Evolutionary conservation across 2,113 vertebrate genomes (phyloP).

Genomic region (Cryptotis parvus): DNA sequence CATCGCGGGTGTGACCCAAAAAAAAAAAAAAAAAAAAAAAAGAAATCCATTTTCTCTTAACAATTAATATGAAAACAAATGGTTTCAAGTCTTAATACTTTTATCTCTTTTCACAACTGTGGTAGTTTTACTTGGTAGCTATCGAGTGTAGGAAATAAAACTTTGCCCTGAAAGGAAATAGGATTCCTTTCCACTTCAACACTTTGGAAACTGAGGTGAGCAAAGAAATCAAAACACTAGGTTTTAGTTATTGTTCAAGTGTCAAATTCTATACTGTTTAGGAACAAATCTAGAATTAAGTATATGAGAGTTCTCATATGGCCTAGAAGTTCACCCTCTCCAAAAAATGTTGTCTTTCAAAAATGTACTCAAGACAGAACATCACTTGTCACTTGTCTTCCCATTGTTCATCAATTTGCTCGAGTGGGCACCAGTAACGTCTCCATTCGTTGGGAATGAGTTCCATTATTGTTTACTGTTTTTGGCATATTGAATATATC

Average conservation of each 20-base stretch:
- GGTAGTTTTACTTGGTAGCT: conserved; percentile 40
- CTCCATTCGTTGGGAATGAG: too few relatives aligned
- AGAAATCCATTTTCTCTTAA: not conserved
- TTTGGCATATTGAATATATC: too few relatives aligned
- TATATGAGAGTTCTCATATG: not conserved
- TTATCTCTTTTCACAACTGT: conserved; percentile 21
- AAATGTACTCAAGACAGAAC: not conserved
- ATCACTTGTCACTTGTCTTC: too few relatives aligned
- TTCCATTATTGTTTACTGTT: too few relatives aligned
- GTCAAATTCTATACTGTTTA: conserved; percentile 17
- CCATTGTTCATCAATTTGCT: too few relatives aligned
- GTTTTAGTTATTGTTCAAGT: conserved; percentile 55
- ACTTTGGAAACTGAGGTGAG: conserved; percentile 43
- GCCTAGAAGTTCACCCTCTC: not conserved
- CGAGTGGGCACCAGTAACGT: too few relatives aligned
- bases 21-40: too few relatives aligned
- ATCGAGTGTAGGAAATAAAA: conserved; percentile 27
- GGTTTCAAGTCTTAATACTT: not conserved
- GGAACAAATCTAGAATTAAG: conserved; percentile 3
- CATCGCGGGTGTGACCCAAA: too few relatives aligned
- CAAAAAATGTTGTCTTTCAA: conserved; percentile 22
- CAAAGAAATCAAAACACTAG: conserved; percentile 42
- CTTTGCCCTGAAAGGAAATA: not conserved
- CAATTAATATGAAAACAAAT: conserved; percentile 38
- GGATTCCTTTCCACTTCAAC: not conserved